Conservation (phyloP, 1,140 invertebrate species). For the Helicorthomorpha holstii region DNA sequence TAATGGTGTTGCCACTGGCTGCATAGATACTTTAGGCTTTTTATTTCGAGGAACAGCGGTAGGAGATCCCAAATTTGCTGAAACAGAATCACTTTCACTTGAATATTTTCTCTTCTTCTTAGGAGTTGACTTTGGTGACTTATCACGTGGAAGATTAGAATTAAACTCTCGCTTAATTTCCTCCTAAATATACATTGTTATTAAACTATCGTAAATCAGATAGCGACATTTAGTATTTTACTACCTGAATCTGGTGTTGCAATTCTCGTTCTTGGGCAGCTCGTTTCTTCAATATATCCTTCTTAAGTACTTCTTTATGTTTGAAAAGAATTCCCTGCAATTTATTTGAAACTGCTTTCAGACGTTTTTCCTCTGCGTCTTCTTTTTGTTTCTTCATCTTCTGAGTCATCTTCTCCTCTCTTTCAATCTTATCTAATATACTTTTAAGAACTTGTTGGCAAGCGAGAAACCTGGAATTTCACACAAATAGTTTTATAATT, state of each 20-base stretch:
- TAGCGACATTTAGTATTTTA: background rate
- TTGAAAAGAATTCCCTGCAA: slow-evolving; percentile 38
- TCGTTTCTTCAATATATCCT: slow-evolving; percentile 80
- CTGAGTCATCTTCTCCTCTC: slow-evolving; percentile 20
- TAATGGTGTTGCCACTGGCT: background rate
- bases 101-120: slow-evolving; percentile 13
- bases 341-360: slow-evolving; percentile 20
- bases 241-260: slow-evolving; percentile 67
- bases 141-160: slow-evolving; percentile 3
- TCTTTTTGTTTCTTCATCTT: slow-evolving; percentile 22
- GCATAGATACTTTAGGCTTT: slow-evolving; percentile 4
- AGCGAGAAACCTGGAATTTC: slow-evolving; percentile 16
- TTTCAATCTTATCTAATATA: slow-evolving; percentile 27
- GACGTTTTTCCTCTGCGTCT: slow-evolving; percentile 24
- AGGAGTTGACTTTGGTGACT: slow-evolving; percentile 6
- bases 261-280: slow-evolving; percentile 77
- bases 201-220: background rate
- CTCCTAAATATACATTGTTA: slow-evolving; percentile 6
- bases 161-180: slow-evolving; percentile 1
- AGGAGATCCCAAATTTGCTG: slow-evolving; percentile 2
- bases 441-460: slow-evolving; percentile 24
- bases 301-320: slow-evolving; percentile 82
- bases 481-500: slow-evolving; percentile 1
- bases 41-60: background rate
- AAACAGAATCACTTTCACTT: slow-evolving; percentile 8